Evolutionary conservation across 2,888 invertebrate species (phyloP).

Genomic region (Acleris cristana): DNA sequence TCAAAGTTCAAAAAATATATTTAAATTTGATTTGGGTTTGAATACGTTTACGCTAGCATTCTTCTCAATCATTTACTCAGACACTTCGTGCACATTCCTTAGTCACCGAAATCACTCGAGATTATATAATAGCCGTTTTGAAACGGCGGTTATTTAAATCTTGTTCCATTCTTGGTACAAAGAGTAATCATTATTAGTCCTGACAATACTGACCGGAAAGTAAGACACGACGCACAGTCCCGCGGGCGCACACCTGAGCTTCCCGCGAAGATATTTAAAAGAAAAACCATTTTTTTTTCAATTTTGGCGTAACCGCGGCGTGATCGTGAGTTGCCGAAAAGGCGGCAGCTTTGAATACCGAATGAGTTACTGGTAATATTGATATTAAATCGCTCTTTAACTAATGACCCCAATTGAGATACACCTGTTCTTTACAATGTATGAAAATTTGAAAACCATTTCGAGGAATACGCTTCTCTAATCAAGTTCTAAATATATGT

Average conservation of each 20-base stretch:
- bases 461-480: too few relatives aligned
- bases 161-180: slow-evolving; percentile 57
- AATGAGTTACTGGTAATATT: slow-evolving; percentile 32
- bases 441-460: too few relatives aligned
- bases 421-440: too few relatives aligned
- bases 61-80: too few relatives aligned
- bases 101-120: slow-evolving; percentile 6
- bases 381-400: slow-evolving; percentile 27
- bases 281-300: slow-evolving; percentile 60
- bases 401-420: slow-evolving; percentile 21
- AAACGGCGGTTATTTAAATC: slow-evolving; percentile 50
- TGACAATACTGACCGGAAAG: slow-evolving; percentile 61
- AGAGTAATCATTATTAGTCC: slow-evolving; percentile 53
- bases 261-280: slow-evolving; percentile 62
- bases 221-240: slow-evolving; percentile 77
- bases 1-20: too few relatives aligned
- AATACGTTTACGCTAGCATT: too few relatives aligned
- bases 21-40: too few relatives aligned
- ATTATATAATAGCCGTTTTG: slow-evolving; percentile 39
- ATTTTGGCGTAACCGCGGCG: slow-evolving; percentile 61
- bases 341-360: slow-evolving; percentile 50
- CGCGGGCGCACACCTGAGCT: slow-evolving; percentile 77
- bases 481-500: too few relatives aligned
- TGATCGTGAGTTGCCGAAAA: slow-evolving; percentile 61
- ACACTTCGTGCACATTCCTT: neutral